Conservation (phyloP, 2,888 invertebrate species). For the Mythimna pallens region DNA sequence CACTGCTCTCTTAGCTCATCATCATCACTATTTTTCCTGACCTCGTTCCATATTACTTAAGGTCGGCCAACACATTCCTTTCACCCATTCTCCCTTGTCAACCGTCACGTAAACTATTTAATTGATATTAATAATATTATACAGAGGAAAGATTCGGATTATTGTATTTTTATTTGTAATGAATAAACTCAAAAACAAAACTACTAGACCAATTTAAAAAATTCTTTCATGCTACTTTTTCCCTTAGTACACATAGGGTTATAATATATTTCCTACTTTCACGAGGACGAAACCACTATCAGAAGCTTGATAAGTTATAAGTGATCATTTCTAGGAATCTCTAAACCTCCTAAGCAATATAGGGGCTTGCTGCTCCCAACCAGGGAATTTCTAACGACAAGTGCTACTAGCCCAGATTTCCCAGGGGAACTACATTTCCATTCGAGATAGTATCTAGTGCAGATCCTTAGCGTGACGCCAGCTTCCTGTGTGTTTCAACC, state of each 20-base stretch:
- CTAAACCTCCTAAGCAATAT: conserved; percentile 6
- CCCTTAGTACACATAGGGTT: too few species aligned
- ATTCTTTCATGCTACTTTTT: too few species aligned
- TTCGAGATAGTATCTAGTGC: conserved; percentile 49
- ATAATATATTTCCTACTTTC: too few species aligned
- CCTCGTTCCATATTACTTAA: neutral
- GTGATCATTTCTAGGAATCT: neutral
- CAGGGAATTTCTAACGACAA: conserved; percentile 11
- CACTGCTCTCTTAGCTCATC: too few species aligned
- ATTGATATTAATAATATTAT: too few species aligned
- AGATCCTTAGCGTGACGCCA: conserved; percentile 59
- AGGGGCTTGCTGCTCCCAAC: neutral
- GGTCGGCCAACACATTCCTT: neutral
- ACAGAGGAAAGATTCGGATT: too few species aligned
- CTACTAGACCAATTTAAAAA: too few species aligned
- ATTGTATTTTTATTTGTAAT: too few species aligned
- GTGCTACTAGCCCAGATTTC: conserved; percentile 45
- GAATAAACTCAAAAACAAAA: too few species aligned
- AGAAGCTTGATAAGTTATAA: neutral
- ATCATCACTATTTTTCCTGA: neutral
- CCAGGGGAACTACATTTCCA: conserved; percentile 51
- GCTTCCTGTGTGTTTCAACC: conserved; percentile 53
- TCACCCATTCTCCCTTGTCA: neutral
- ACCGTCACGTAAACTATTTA: neutral
- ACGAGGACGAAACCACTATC: too few species aligned